Base-by-base conservation (phyloP, 2,888 invertebrate genomes). In the Andricus curvator region DNA sequence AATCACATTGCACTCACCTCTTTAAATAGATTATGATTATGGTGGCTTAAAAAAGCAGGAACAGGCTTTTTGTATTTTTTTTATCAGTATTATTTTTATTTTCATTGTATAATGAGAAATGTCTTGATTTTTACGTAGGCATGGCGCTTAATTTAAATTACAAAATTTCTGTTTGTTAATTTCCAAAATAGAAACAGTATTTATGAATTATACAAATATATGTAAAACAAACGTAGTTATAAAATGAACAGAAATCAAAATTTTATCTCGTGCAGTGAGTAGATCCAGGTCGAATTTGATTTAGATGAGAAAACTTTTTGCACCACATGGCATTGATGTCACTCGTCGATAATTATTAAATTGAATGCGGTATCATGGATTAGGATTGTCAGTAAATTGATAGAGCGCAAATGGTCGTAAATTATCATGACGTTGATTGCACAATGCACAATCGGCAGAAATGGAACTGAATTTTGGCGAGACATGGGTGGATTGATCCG, bases 381-480 rank as follows among this genome's bases (percentile, higher is more conserved):
- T 48, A 48, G 17, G 25, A 48, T 68, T 68, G 25, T 68, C 68
- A 48, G 17, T 68, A 15, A 48, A 41, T 67, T 67, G 41, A 48
- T 68, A 20, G 48, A 68, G 68, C 25, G 44, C 17, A 48, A 68
- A 68, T 48, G 20, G 8, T 44, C 29, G 44, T 48, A 41, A 68
- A 68, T 68, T 68, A 48, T 68, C 68, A 15, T 68, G 13, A 48
- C 44, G 22, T 68, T 68, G 25, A 68, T 68, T 25, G 25, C 22
- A 37, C 11, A n/a, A n/a, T 17, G 15, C 48, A 44, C 25, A 22
- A n/a, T 68, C 48, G 68, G 15, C 13, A 68, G 68, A 68, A 68
- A 68, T 68, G 17, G 48, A 17, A 41, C 44, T 25, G 25, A 20
- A 68, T 68, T 68, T 68, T 68, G 48, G 25, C 17, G 48, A 41